These are phyloP conservation scores for Chrysotoxum bicinctum DNA, from an alignment of 2,888 invertebrate genomes.

Conservation along the genomic window DNA sequence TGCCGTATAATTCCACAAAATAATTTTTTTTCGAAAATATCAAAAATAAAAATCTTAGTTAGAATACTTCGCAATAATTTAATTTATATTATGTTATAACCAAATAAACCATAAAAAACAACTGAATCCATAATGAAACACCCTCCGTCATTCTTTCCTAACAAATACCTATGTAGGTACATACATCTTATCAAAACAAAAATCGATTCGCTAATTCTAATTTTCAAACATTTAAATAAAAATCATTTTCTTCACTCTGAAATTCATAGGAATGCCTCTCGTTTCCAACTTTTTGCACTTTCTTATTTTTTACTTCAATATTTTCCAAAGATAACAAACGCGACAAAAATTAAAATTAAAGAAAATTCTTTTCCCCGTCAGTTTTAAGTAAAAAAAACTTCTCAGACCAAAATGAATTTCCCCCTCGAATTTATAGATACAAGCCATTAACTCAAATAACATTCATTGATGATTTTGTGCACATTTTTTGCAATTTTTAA, in stretches of 20 bases:
- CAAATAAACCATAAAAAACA: background rate
- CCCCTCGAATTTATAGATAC: background rate
- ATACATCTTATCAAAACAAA: background rate
- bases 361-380: background rate
- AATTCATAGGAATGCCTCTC: background rate
- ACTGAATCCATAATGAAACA: background rate
- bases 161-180: too few species aligned
- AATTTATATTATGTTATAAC: too few species aligned
- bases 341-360: slow-evolving; percentile 1
- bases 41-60: too few species aligned
- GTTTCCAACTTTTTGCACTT: background rate
- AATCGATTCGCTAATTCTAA: background rate
- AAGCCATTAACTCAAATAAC: background rate
- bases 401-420: background rate
- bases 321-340: background rate
- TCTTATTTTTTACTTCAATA: background rate
- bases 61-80: too few species aligned
- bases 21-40: too few species aligned
- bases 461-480: background rate
- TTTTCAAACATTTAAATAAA: background rate
- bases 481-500: background rate
- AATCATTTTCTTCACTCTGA: background rate
- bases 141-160: background rate
- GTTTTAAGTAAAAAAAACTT: background rate
- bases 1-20: too few species aligned